Evolutionary conservation across 2,113 vertebrate genomes (phyloP).

Genomic region (Oncorhynchus masou): DNA sequence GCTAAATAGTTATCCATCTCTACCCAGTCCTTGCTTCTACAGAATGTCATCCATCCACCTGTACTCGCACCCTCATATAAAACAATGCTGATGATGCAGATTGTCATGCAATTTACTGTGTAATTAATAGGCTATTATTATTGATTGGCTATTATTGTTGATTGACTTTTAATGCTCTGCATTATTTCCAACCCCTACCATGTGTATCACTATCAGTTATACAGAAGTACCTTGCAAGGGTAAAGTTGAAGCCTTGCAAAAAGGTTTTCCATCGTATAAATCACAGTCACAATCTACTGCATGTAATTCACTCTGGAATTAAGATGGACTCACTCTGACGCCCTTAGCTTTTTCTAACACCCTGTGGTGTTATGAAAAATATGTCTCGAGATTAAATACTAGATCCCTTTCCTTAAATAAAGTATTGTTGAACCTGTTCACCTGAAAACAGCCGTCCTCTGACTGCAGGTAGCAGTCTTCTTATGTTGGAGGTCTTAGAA

Average conservation of each 20-base stretch:
- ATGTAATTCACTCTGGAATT: slow-evolving; percentile 25
- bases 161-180: neutral
- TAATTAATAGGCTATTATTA: too few species aligned
- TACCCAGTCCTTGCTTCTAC: too few species aligned
- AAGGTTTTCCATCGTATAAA: slow-evolving; percentile 47
- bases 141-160: neutral
- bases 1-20: too few species aligned
- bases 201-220: neutral
- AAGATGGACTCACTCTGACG: slow-evolving; percentile 15
- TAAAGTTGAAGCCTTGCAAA: slow-evolving; percentile 27
- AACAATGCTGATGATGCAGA: too few species aligned
- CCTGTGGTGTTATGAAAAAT: slow-evolving; percentile 27
- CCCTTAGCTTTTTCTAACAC: slow-evolving; percentile 22
- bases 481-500: too few species aligned
- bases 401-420: neutral
- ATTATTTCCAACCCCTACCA: neutral
- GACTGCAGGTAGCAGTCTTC: too few species aligned
- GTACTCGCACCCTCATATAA: too few species aligned
- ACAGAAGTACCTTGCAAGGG: neutral
- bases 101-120: neutral
- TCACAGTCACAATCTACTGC: slow-evolving; percentile 37
- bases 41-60: too few species aligned
- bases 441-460: too few species aligned
- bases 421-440: neutral
- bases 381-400: slow-evolving; percentile 19